Evolutionary conservation across 2,888 invertebrate genomes (phyloP).

Genomic region (Myopa tessellatipennis): DNA sequence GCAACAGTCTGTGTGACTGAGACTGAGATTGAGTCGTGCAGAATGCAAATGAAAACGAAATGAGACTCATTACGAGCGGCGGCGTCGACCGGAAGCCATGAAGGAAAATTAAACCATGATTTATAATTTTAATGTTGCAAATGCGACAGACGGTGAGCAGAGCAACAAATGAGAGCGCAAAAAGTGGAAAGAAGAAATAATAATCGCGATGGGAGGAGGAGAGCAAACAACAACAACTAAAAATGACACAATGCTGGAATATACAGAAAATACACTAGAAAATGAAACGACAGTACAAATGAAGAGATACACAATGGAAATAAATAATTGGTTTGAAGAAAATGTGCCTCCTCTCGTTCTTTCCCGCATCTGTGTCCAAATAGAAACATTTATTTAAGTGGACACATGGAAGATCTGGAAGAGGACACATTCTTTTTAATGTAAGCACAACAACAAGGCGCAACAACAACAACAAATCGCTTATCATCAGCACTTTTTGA

Average conservation of each 20-base stretch:
- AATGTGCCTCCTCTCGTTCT: too few species aligned
- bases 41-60: conserved; percentile 42
- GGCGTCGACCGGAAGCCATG: conserved; percentile 52
- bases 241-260: too few species aligned
- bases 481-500: too few species aligned
- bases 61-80: conserved; percentile 45
- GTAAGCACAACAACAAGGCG: too few species aligned
- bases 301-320: not conserved
- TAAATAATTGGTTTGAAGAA: not conserved
- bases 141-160: conserved; percentile 4
- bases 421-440: too few species aligned
- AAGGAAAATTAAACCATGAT: conserved; percentile 57
- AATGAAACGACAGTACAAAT: not conserved
- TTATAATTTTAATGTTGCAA: conserved; percentile 52
- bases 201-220: too few species aligned
- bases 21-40: conserved; percentile 2
- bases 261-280: too few species aligned
- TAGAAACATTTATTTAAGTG: too few species aligned
- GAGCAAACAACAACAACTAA: too few species aligned
- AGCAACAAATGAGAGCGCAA: not conserved
- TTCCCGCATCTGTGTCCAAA: too few species aligned
- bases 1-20: not conserved
- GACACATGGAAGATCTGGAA: too few species aligned
- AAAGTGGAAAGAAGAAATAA: not conserved
- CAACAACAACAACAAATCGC: too few species aligned